These are phyloP conservation scores for Salvelinus sp. DNA, from an alignment of 2,113 vertebrate species.

Conservation along the genomic window DNA sequence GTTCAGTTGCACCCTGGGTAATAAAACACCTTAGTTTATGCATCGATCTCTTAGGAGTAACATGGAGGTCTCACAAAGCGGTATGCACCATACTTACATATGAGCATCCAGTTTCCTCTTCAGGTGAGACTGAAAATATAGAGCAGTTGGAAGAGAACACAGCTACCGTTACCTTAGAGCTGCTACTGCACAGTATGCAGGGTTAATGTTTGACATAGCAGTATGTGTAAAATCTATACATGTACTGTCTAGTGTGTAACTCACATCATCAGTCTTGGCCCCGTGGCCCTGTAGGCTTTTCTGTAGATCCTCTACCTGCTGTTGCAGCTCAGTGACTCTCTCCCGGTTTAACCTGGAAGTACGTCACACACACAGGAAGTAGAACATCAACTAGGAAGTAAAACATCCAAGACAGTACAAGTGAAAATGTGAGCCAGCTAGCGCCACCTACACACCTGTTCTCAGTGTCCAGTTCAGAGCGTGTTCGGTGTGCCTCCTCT, in stretches of 20 bases:
- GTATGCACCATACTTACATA: conserved; percentile 86
- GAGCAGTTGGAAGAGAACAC: neutral
- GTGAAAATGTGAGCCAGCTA: too few species aligned
- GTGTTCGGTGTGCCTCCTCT: conserved; percentile 83
- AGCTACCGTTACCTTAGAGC: too few species aligned
- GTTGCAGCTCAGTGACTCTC: conserved; percentile 83
- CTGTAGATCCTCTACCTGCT: conserved; percentile 94
- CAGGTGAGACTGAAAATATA: conserved; percentile 85
- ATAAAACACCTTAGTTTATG: conserved; percentile 6
- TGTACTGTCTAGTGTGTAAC: conserved; percentile 41
- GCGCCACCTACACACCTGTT: conserved; percentile 68
- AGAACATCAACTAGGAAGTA: neutral
- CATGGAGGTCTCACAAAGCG: neutral
- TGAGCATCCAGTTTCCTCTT: conserved; percentile 93
- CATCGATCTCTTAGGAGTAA: neutral
- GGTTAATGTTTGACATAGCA: neutral
- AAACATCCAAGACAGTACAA: neutral
- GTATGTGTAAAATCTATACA: neutral
- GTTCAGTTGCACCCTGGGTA: conserved; percentile 88
- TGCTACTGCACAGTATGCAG: too few species aligned
- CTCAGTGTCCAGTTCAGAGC: conserved; percentile 87
- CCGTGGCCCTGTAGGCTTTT: conserved; percentile 91
- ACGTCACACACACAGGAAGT: conserved; percentile 4
- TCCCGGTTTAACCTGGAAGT: conserved; percentile 81
- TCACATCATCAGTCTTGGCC: conserved; percentile 87